Base-by-base conservation (phyloP, 2,888 invertebrate genomes). In the Tetheella fluctuosa region DNA sequence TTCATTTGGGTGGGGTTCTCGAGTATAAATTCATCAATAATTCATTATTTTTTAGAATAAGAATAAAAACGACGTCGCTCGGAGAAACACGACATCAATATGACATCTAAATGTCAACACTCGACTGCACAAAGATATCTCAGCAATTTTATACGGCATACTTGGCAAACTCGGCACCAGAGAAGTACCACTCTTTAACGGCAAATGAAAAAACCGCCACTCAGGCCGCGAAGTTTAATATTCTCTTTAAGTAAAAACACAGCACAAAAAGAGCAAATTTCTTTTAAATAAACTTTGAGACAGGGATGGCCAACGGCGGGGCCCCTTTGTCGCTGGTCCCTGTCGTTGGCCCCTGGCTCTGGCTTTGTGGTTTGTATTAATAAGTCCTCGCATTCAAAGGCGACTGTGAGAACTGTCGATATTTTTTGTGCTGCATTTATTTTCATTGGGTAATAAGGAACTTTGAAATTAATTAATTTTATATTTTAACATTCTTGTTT, bases 231-330 rank as follows among this genome's bases (percentile, higher is more conserved):
- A 57, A 39, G 37, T 57, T 56, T 56, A 57, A 57, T 57, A 39
- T 25, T 57, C 39, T 57, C 56, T 15, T 37, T 55, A 30, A 25
- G 54, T 28, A 30, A 54, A 30, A 55, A 23, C 42, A 39, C 20
- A 23, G 42, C 39, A 56, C 56, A 56, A 37, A 56, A 56, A 56
- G 17, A 37, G 56, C 30, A 34, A 34, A 37, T 34, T 56, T 34
- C 57, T 57, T 39, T 57, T 23, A 39, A 57, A 57, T 57, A 57
- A 57, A 57, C 57, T 57, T 57, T 42, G 48, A 2, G 48, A 48
- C 20, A 20, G 39, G 39, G n/a, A n/a, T 39, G n/a, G 6, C n/a
- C n/a, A 0, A 7, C 25, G 25, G 5, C 7, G 34, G 7, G 34
- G 34, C 34, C 13, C 13, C 34, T 34, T 39, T 39, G 37, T n/a